Conservation (phyloP, 2,888 invertebrate species). For the Erebia ligea region DNA sequence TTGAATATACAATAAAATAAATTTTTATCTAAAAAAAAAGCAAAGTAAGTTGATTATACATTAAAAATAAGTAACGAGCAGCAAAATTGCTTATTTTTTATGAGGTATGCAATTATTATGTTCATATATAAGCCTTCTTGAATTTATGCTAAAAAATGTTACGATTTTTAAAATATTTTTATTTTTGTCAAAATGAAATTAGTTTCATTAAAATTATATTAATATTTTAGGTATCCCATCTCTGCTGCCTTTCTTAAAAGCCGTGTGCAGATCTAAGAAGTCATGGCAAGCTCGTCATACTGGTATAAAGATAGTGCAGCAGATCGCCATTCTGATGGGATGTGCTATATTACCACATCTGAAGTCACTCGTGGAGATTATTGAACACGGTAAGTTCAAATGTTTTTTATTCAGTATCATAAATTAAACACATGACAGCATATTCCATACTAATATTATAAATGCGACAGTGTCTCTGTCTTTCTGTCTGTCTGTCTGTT, state of each 20-base stretch:
- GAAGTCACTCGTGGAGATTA: slow-evolving; percentile 98
- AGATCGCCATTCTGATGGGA: slow-evolving; percentile 99
- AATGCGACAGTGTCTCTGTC: too few species aligned
- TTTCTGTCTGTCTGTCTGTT: too few species aligned
- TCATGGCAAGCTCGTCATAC: slow-evolving; percentile 99
- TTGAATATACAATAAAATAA: too few species aligned
- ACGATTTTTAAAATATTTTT: background rate
- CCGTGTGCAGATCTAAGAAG: slow-evolving; percentile 99
- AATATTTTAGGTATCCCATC: slow-evolving; percentile 90
- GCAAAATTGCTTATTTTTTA: too few species aligned
- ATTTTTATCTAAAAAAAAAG: too few species aligned
- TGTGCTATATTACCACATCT: slow-evolving; percentile 99
- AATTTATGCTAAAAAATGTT: too few species aligned
- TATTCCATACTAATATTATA: too few species aligned
- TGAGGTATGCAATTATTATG: too few species aligned
- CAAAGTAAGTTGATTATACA: too few species aligned
- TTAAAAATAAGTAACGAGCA: too few species aligned
- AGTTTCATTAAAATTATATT: background rate
- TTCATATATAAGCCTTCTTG: too few species aligned
- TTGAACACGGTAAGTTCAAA: slow-evolving; percentile 93
- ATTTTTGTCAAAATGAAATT: background rate
- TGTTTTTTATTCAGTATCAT: background rate
- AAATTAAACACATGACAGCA: too few species aligned
- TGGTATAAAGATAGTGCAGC: slow-evolving; percentile 99
- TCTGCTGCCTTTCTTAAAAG: slow-evolving; percentile 97